Evolutionary conservation across 2,797 vertebrate species (phyloP), one percentile per base, ranked within the genome.

Genomic region (Falco novaeseelandiae): DNA sequence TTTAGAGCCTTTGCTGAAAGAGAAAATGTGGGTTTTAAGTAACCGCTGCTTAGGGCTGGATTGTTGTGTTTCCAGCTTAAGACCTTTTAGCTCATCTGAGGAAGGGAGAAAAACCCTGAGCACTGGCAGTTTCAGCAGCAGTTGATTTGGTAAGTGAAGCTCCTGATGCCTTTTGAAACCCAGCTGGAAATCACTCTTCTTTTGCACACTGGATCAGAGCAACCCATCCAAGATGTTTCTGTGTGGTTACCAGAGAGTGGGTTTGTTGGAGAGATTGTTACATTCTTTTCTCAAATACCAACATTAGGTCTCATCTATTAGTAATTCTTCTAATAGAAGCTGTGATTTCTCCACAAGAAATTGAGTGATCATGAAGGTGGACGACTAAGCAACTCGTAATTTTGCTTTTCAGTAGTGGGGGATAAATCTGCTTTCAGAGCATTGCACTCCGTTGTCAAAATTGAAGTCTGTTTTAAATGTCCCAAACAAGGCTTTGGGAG

Each of bases 381-480:
- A 7, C 44, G 14, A 14, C 23, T 16, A 38, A 71, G 48, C 89
- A 42, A 5, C 7, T 5, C 27, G 27, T 16, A 5, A 26, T 57
- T 74, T 70, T 32, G n/a, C 27, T 89, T 81, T 52, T 44, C 30
- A 30, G 0, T 4, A 32, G 8, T 4, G 18, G 87, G 38, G 69
- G 83, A 8, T 59, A 40, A 80, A 46, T 12, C 46, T 49, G 0
- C 40, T 72, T 54, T 46, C 7, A 3, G 18, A 58, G 62, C 67
- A 14, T 2, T 0, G 0, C 11, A 6, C 16, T 54, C 36, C 48
- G 13, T 10, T 62, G 19, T 23, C 16, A 1, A 26, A 62, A 12
- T 5, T 13, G 8, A 58, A 32, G 1, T 22, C 48, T 48, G 14
- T 14, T 76, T 51, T 32, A 4, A 26, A 21, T 46, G 51, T 27